Evolutionary conservation across 2,113 vertebrate genomes (phyloP), one percentile per base, ranked within the genome.

Genomic region (Climacteris rufus): DNA sequence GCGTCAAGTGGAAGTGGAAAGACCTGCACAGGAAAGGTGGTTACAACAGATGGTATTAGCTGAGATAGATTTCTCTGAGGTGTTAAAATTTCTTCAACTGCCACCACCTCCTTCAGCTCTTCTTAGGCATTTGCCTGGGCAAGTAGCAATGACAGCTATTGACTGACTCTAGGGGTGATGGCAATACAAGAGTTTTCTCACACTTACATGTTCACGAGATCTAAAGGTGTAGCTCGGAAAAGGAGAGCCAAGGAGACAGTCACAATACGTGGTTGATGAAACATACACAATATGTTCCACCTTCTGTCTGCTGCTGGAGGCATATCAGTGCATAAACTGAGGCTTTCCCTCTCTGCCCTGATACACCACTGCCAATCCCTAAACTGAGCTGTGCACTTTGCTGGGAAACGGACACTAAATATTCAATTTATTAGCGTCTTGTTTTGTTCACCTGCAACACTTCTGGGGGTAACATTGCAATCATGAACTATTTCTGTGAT

Each of bases 161-260:
- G 1, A 17, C 22, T 85, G 70, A 42, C 66, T 35, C 33, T 22
- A 13, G 39, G 21, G 23, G 57, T 61, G 42, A 61, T 60, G 28
- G 39, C n/a, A 72, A 4, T 65, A 23, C 1, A 3, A 45, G 35
- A 22, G 12, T 79, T 74, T 84, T 47, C 61, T 85, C 14, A 47
- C 17, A 4, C 14, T 59, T 78, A 18, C 0, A 0, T 87, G 85
- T 89, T 90, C 84, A 59, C 2, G 0, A 15, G 42, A 45, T 61
- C n/a, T 87, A n/a, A 64, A 91, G 82, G 45, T 65, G 47, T 57
- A 65, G 81, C 53, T 45, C 21, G 70, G 19, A 83, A 50, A 49
- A 37, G 20, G 37, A 91, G 40, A 71, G n/a, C 52, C 31, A 37
- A 83, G 61, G 81, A 79, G 40, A 45, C 25, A 52, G 82, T 82